phyloP scores from a whole-genome alignment of 2,888 invertebrate genomes.

The Drosophila eohydei region DNA sequence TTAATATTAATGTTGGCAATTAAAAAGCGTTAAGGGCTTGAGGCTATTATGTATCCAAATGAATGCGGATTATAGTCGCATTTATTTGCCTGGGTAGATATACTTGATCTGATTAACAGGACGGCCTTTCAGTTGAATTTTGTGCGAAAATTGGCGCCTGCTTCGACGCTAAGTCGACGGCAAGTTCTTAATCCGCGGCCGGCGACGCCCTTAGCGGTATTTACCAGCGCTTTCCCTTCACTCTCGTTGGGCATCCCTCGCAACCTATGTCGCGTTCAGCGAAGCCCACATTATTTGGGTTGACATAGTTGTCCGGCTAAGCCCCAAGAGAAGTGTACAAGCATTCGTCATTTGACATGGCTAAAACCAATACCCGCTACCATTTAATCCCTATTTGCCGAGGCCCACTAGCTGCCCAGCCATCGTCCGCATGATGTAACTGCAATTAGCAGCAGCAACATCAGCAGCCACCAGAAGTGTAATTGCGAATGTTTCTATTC shows the following conservation, averaged over 20 bases:
- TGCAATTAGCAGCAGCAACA: slow-evolving; percentile 35
- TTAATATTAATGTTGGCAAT: slow-evolving; percentile 30
- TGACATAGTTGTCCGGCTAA: slow-evolving; percentile 26
- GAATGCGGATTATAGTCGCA: slow-evolving; percentile 1
- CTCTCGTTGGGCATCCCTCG: not conserved
- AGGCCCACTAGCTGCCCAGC: slow-evolving; percentile 1
- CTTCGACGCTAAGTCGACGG: slow-evolving; percentile 16
- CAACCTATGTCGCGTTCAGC: slow-evolving; percentile 1
- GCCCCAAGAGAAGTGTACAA: slow-evolving; percentile 6
- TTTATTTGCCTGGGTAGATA: slow-evolving; percentile 7
- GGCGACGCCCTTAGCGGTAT: slow-evolving; percentile 22
- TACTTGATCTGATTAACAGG: slow-evolving; percentile 9
- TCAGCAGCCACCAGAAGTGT: slow-evolving; percentile 22
- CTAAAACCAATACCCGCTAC: not conserved
- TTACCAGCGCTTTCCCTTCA: not conserved
- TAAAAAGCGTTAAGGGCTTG: slow-evolving; percentile 33
- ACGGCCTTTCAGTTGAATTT: not conserved
- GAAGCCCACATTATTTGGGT: slow-evolving; percentile 10
- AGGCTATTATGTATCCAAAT: slow-evolving; percentile 1
- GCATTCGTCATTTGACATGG: slow-evolving; percentile 13
- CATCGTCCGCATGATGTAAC: slow-evolving; percentile 29
- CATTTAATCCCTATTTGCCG: slow-evolving; percentile 2
- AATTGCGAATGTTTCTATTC: slow-evolving; percentile 29
- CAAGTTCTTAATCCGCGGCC: slow-evolving; percentile 29
- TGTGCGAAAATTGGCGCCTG: slow-evolving; percentile 20